A percentile compares a stretch with the other conserved stretches of the same genome.
phyloP scores from a whole-genome alignment of 2,888 invertebrate genomes.

The Cephus rjabovi region DNA sequence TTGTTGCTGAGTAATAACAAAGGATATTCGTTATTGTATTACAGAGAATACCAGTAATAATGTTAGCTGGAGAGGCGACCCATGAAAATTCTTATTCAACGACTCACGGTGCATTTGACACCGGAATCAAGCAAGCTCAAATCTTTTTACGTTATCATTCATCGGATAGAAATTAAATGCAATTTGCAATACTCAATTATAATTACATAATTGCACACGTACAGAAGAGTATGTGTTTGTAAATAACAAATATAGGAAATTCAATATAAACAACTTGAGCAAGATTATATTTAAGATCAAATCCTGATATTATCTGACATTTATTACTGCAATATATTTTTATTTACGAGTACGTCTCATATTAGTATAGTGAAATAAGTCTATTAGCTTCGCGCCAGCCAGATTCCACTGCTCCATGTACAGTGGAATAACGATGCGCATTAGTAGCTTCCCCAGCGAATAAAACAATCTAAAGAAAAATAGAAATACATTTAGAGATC shows the following conservation, averaged over 20 bases:
- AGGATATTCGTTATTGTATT: constrained; percentile 25
- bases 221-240: too few species aligned
- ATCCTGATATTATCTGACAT: not conserved
- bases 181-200: not conserved
- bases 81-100: constrained; percentile 74
- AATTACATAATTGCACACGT: not conserved
- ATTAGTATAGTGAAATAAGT: constrained; percentile 46
- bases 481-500: not conserved
- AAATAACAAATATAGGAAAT: too few species aligned
- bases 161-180: not conserved
- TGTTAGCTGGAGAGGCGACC: constrained; percentile 77
- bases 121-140: constrained; percentile 70
- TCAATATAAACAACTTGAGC: too few species aligned
- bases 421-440: constrained; percentile 74
- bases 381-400: constrained; percentile 80
- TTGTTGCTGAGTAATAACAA: not conserved
- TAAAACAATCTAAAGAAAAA: constrained; percentile 68
- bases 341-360: not conserved
- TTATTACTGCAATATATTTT: not conserved
- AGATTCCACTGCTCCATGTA: constrained; percentile 81
- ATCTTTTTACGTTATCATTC: constrained; percentile 55
- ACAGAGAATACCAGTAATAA: constrained; percentile 67
- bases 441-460: constrained; percentile 80
- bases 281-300: too few species aligned
- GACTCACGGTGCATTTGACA: constrained; percentile 76